These are phyloP conservation scores for Radopholus similis DNA, from an alignment of 1,140 invertebrate genomes.

Conservation along the genomic window DNA sequence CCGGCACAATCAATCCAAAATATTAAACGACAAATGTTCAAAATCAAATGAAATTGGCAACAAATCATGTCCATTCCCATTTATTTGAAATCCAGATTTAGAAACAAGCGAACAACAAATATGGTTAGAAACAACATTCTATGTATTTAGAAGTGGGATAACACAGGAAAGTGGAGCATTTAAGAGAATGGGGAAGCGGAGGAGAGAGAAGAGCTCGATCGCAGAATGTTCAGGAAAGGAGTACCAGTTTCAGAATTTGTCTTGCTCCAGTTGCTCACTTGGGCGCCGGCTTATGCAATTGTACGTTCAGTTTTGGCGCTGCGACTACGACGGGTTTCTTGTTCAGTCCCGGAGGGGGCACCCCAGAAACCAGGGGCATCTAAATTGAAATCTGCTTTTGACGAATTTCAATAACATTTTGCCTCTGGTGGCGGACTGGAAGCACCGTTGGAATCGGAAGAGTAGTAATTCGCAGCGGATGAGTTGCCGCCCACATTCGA, in stretches of 20 bases:
- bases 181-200: no score
- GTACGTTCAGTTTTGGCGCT: slow-evolving; percentile 15
- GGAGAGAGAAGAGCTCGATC: no score
- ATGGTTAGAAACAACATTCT: background rate
- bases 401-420: background rate
- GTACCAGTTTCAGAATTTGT: no score
- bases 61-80: no score
- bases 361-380: slow-evolving; percentile 19
- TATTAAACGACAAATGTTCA: background rate
- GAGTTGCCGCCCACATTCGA: background rate
- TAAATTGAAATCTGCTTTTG: background rate
- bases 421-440: slow-evolving; percentile 16
- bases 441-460: slow-evolving; percentile 17
- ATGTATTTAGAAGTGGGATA: no score
- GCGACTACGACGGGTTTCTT: slow-evolving; percentile 4
- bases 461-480: background rate
- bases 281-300: slow-evolving; percentile 18
- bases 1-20: background rate
- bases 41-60: background rate
- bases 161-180: no score
- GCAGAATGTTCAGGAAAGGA: no score
- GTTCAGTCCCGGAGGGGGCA: slow-evolving; percentile 10
- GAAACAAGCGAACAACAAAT: background rate
- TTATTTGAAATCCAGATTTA: no score
- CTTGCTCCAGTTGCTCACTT: no score